A percentile compares a stretch with the other conserved stretches of the same genome.
phyloP scores from a whole-genome alignment of 2,797 vertebrate species.

The Malurus leucopterus region DNA sequence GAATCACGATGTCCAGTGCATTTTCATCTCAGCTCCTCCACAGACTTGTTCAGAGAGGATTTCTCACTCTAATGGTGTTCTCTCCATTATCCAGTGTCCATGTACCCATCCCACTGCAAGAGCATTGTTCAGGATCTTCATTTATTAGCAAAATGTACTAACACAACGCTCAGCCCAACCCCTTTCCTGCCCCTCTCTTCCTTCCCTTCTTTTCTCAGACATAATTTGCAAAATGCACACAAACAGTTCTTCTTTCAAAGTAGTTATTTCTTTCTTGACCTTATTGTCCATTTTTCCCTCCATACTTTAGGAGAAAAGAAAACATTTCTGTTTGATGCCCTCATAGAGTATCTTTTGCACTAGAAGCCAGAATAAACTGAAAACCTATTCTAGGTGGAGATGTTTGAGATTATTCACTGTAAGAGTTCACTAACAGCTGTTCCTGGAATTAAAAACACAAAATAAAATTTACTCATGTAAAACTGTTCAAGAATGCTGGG shows the following conservation, averaged over 20 bases:
- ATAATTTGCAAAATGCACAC: neutral
- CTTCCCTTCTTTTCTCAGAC: neutral
- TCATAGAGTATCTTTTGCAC: neutral
- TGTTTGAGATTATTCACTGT: conserved; percentile 4
- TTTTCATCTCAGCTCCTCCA: neutral
- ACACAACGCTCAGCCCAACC: neutral
- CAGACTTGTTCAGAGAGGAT: neutral
- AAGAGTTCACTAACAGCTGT: neutral
- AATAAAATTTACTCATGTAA: neutral
- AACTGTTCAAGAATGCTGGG: neutral
- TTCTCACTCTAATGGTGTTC: neutral
- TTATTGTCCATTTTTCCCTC: neutral
- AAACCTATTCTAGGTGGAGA: neutral
- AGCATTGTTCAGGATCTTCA: neutral
- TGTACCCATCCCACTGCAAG: neutral
- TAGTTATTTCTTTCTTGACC: neutral
- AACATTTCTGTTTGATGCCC: neutral
- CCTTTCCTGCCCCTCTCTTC: neutral
- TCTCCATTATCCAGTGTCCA: neutral
- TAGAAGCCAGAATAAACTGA: neutral
- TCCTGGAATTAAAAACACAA: neutral
- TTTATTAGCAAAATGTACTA: neutral
- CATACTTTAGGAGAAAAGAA: conserved; percentile 26
- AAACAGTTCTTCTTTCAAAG: neutral
- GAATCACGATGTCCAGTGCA: neutral